Base-by-base conservation (phyloP, 2,888 invertebrate species). In the Lithosia quadra region DNA sequence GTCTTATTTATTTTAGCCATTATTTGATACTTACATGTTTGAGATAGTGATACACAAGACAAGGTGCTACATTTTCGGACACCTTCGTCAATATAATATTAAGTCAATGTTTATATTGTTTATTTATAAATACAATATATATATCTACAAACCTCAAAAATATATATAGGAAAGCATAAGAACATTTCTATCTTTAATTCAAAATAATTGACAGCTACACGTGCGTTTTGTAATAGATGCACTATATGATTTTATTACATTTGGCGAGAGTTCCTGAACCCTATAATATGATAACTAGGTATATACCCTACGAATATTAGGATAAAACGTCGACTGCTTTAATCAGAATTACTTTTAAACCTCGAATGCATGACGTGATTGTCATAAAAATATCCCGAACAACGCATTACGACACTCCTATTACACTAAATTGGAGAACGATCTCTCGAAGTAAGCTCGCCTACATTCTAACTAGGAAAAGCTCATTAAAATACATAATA, bases 361-460 rank as follows among this genome's bases (percentile, higher is more conserved):
- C 66, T 43, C 63, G 67, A 28, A 62, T 57, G 69, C 68, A 71
- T 76, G 71, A 77, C 73, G 72, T 73, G 80, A 79, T 68, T 66
- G 28, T 73, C 69, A 70, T 79, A 67, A 61, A 70, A 75, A 72
- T 69, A 63, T 69, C 71, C 72, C 69, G 64, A 22, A 70, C 73
- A 80, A 75, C 72, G 77, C 71, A 79, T 80, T 75, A 75, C 76
- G 79, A 76, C 79, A 77, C 63, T 73, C 65, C 65, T 59, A 71
- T 66, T 65, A 63, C 63, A 71, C 68, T 68, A 66, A 79, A 74
- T 79, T 61, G n/a, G 22, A 67, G 56, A 71, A 58, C 63, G 58
- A 65, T 58, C 36, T 56, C 67, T 62, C 39, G 61, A 71, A 74
- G 69, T 43, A 60, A 56, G 39, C 61, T 36, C 55, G 75, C 75